These are phyloP conservation scores for Drosophila acutilabella DNA, from an alignment of 2,888 invertebrate genomes.

Conservation along the genomic window DNA sequence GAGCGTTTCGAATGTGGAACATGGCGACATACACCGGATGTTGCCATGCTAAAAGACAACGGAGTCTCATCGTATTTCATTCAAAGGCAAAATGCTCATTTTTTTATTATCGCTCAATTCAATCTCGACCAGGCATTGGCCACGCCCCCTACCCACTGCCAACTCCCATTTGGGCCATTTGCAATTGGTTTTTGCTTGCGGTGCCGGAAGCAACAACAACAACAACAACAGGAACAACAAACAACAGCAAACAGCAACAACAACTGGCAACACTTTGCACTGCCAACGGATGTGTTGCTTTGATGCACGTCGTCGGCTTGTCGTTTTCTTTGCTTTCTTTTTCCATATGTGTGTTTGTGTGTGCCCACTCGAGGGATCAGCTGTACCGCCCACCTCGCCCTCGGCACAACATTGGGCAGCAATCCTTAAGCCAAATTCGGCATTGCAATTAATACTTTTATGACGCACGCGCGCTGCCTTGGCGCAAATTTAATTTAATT, in stretches of 20 bases:
- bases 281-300: constrained; percentile 66
- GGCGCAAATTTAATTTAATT: constrained; percentile 74
- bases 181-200: constrained; percentile 62
- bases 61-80: constrained; percentile 34
- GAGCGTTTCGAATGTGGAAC: constrained; percentile 5
- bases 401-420: constrained; percentile 21
- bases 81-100: constrained; percentile 24
- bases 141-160: background rate
- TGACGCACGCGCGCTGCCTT: constrained; percentile 38
- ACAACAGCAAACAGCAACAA: no score
- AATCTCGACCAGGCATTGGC: constrained; percentile 52
- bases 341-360: constrained; percentile 4
- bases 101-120: constrained; percentile 68
- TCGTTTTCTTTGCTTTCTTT: constrained; percentile 16
- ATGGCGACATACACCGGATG: constrained; percentile 62
- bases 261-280: constrained; percentile 32
- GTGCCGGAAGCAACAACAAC: constrained; percentile 57
- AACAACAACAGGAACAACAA: no score
- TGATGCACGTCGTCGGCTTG: constrained; percentile 43
- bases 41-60: constrained; percentile 38
- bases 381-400: background rate
- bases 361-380: constrained; percentile 7
- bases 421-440: constrained; percentile 59
- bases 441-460: constrained; percentile 74
- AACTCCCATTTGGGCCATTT: constrained; percentile 11